Evolutionary conservation across 2,797 vertebrate species (phyloP), one percentile per base, ranked within the genome.

Genomic region (Pangasius macronema): DNA sequence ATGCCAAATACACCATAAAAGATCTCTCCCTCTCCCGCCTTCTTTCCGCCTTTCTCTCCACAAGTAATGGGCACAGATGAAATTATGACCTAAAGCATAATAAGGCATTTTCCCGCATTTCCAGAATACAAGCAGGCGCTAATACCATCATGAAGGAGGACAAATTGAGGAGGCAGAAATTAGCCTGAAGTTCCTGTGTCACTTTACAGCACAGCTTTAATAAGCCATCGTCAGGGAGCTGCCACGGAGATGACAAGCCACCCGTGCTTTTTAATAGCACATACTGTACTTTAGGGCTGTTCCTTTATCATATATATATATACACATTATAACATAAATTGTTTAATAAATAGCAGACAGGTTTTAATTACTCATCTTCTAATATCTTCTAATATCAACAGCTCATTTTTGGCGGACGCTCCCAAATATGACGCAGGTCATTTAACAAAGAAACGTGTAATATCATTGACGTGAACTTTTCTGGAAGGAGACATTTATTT

Each of bases 121-220:
- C 46, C n/a, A 8, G 30, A 83, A 83, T 51, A 68, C 82, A 36
- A 30, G 63, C 82, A 83, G 82, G 46, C 61, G 20, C 82, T 68
- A 83, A 68, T 83, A 68, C 82, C 46, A 33, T 22, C 63, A 68
- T 24, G 36, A 46, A 76, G 65, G 89, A 85, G 63, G 82, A 83
- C 63, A 83, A 83, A 83, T 83, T 53, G 63, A 68, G 80, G 76
- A 82, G 82, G 88, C 80, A 67, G 86, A 89, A 88, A 91, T 92
- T 92, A 91, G 89, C 89, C 90, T 91, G 85, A 85, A 90, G 89
- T 86, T 90, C 83, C 85, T 75, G 89, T 87, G 89, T 87, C 88
- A 88, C 87, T 89, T 81, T 77, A 83, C 86, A 81, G 83, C 63
- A 75, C 80, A 68, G 75, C 90, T 82, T 86, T 93, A 93, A 92